Base-by-base conservation (phyloP, 2,113 vertebrate species). In the Strix aluco region DNA sequence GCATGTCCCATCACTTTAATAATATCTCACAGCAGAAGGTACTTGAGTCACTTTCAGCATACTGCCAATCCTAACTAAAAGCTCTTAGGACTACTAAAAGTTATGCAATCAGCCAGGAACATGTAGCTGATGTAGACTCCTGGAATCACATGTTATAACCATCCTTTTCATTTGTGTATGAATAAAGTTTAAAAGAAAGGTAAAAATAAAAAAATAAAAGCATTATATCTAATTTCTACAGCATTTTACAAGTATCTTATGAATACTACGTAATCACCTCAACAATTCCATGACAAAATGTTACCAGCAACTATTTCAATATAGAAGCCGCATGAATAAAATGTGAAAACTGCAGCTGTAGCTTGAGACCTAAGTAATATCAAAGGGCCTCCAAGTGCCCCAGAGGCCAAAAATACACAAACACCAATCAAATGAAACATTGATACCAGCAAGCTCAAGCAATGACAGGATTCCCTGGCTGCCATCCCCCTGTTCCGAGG, bases 1-100 rank as follows among this genome's bases (percentile, higher is more conserved):
- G 67, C 65, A 63, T 2, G 4, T 81, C 47, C 38, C 51, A 83
- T 67, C 30, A 22, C 27, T 88, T 81, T 34, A 92, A 71, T 70
- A 97, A 25, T 52, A 91, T 75, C 81, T 81, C 69, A 78, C 34
- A 92, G 34, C 47, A 95, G 69, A 94, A 90, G 38, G 71, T 36
- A 71, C 59, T 61, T 62, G 38, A 83, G 51, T 93, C 79, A 88
- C 16, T 13, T 94, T 44, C 73, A 78, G 18, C 4, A 11, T 42
- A 86, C 36, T 94, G 72, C 14, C 55, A 75, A 44, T 79, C 77
- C 65, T 49, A 95, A 75, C 57, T 25, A 84, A 91, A 94, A 92
- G 61, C 32, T 79, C 30, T 59, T 57, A 63, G 27, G 55, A 63
- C 80, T 61, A 65, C 46, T 55, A 74, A 20, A 93, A 88, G 20